Base-by-base conservation (phyloP, 2,888 invertebrate species). In the Crepidodera aurea region DNA sequence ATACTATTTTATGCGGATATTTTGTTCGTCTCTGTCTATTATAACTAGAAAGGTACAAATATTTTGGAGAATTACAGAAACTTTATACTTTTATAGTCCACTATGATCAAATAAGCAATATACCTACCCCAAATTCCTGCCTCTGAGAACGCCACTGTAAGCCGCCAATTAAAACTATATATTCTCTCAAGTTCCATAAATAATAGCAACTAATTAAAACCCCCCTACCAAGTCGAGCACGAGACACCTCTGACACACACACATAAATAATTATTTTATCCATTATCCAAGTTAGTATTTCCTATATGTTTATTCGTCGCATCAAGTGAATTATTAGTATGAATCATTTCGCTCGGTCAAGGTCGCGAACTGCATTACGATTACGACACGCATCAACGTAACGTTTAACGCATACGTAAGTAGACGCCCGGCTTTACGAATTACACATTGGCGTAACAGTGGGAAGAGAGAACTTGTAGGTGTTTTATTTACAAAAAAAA, bases 301-400 rank as follows among this genome's bases (percentile, higher is more conserved):
- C 55, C 60, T 55, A 55, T 60, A 60, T 56, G 22, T 56, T 56
- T 59, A 54, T 54, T 54, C 37, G 48, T 40, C 48, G 39, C 62
- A 54, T 59, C 53, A 50, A 62, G 50, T 54, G 62, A 62, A 62
- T 62, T 62, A 50, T 32, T 58, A 54, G 54, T 54, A 46, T 62
- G 62, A 62, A 57, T 62, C 62, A 62, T 62, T 62, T 57, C 40
- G 54, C 48, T 58, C 54, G 62, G 62, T 62, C 62, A 62, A 62
- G 62, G 62, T 54, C 54, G 34, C 54, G 42, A 58, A 58, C 42
- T 37, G 58, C 53, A 53, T 62, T 57, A 57, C 62, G 62, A 57
- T 57, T 57, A 57, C 62, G 62, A 57, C 62, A 62, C 18, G 18
- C 34, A 13, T 46, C 42, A 22, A 29, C 42, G 25, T 42, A 42